Percentiles rank a stretch among this genome's conserved stretches.
These are phyloP conservation scores for Camponotus vicinus DNA, from an alignment of 1,140 invertebrate species.

Conservation along the genomic window DNA sequence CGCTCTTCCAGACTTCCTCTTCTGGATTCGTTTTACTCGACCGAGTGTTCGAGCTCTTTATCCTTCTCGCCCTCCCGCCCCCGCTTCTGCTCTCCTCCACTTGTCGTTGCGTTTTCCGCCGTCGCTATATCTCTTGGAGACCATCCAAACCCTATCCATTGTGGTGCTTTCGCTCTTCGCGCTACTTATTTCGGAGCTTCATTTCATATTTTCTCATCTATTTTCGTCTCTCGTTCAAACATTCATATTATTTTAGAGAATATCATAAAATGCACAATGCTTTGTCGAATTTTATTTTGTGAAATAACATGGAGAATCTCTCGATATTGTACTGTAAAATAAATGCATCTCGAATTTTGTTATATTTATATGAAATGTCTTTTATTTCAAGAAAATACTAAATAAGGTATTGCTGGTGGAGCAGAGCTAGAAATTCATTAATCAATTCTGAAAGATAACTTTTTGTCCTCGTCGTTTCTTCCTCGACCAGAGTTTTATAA, in stretches of 20 bases:
- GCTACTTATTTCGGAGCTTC: constrained; percentile 37
- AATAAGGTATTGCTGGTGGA: constrained; percentile 9
- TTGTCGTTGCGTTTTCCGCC: constrained; percentile 71
- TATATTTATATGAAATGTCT: constrained; percentile 34
- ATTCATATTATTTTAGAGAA: constrained; percentile 16
- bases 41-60: constrained; percentile 70
- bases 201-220: constrained; percentile 47
- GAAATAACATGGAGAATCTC: background rate
- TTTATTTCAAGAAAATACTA: constrained; percentile 8
- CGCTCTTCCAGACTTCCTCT: constrained; percentile 75
- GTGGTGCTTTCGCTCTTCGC: constrained; percentile 74
- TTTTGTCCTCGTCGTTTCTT: constrained; percentile 36
- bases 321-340: background rate
- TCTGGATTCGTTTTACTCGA: constrained; percentile 62
- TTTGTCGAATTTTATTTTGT: background rate
- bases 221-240: background rate
- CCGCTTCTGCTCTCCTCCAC: constrained; percentile 52
- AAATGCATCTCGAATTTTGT: background rate
- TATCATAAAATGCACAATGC: background rate
- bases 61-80: constrained; percentile 56
- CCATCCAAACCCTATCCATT: constrained; percentile 85
- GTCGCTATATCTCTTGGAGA: constrained; percentile 84
- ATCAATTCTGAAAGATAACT: constrained; percentile 64
- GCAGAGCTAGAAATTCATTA: constrained; percentile 45
- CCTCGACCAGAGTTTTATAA: constrained; percentile 45